phyloP scores from a whole-genome alignment of 2,797 vertebrate species.

The Etheostoma nigrum region DNA sequence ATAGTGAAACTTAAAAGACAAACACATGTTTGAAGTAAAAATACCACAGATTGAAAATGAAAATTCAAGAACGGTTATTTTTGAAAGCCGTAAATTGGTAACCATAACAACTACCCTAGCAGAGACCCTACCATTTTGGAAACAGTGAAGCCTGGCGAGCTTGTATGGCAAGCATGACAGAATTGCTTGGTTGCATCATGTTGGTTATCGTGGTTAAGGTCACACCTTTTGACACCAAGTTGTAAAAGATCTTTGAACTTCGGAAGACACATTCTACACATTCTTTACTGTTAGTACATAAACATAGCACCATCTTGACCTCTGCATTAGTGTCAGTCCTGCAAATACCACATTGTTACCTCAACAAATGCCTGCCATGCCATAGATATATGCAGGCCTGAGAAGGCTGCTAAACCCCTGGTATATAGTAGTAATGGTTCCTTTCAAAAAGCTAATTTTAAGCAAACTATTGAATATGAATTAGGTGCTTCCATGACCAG shows the following conservation, averaged over 20 bases:
- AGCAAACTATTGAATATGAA: too few species aligned
- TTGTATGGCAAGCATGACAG: conserved; percentile 15
- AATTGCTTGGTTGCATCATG: conserved; percentile 9
- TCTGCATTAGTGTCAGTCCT: conserved; percentile 56
- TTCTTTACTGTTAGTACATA: conserved; percentile 55
- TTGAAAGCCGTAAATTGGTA: conserved; percentile 12
- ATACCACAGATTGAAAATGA: conserved; percentile 1
- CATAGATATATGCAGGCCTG: conserved; percentile 1
- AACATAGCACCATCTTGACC: conserved; percentile 49
- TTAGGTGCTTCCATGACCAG: too few species aligned
- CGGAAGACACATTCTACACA: conserved; percentile 27
- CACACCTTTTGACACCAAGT: conserved; percentile 30
- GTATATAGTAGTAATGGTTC: not conserved
- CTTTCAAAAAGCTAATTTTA: too few species aligned
- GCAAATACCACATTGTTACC: conserved; percentile 54
- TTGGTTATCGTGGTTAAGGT: conserved; percentile 36
- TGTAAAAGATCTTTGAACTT: conserved; percentile 44
- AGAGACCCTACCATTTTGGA: not conserved
- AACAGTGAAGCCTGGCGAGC: conserved; percentile 8
- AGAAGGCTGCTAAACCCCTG: not conserved
- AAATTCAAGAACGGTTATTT: conserved; percentile 17
- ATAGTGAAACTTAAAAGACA: conserved; percentile 5
- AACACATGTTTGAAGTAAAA: conserved; percentile 2
- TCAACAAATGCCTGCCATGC: conserved; percentile 44
- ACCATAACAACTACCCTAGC: conserved; percentile 9